Evolutionary conservation across 1,140 invertebrate genomes (phyloP), one percentile per base, ranked within the genome.

Genomic region (Mylabris phalerata): DNA sequence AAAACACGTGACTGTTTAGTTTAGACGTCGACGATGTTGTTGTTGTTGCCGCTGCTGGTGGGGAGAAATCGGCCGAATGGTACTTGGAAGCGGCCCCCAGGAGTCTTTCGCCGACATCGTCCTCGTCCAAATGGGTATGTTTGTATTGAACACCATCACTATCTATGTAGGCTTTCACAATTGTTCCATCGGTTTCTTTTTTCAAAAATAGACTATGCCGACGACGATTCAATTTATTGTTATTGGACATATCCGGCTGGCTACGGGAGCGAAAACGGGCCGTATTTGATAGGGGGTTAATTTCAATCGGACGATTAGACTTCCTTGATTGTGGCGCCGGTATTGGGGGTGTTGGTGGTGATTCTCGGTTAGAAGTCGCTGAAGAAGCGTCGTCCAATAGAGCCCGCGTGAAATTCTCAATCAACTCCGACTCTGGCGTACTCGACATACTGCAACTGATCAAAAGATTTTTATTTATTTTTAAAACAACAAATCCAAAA

Each of bases 131-230:
- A 61, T 71, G 68, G 32, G 71, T 68, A 55, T 72, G 71, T 32
- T 63, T 61, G 50, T 72, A 72, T 48, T 61, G 63, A 27, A 72
- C 55, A 19, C 71, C 71, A 60, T 72, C 71, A 9, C 52, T 42
- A 50, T 70, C 70, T 4, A 67, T 48, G 55, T 72, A 72, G 7
- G 65, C 63, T 32, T 66, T 66, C 32, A 67, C 60, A 6, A 63
- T 61, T 47, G 60, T 62, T 9, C 72, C 72, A 25, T 76, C 70
- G 4, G 68, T 65, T n/a, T 75, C 65, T 25, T 74, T 72, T 39
- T 67, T 67, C 4, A 70, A 43, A 11, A 67, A 44, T 51, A 67
- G 66, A 7, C 64, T 66, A 61, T 66, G 64, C 43, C 66, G 52
- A 7, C 67, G 50, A 3, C 11, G 41, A 42, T n/a, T n/a, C 41